phyloP scores from a whole-genome alignment of 2,113 vertebrate genomes.

The Daubentonia madagascariensis region DNA sequence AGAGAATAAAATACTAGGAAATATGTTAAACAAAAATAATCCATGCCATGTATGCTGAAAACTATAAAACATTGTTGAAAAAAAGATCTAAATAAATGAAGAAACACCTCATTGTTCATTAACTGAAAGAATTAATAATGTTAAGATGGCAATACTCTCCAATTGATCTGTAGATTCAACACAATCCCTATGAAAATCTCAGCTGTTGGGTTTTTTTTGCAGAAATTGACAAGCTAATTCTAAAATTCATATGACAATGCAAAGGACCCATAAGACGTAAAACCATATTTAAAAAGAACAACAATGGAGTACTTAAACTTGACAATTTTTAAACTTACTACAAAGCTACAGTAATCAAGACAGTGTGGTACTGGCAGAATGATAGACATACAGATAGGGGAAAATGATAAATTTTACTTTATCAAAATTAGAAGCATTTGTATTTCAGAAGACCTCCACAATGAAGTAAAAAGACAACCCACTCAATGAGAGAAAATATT shows the following conservation, averaged over 20 bases:
- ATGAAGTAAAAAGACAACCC: too few species aligned
- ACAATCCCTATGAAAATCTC: neutral
- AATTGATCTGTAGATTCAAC: neutral
- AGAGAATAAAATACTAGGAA: neutral
- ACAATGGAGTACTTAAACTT: neutral
- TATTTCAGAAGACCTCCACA: too few species aligned
- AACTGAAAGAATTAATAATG: neutral
- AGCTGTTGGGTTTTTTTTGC: neutral
- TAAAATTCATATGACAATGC: neutral
- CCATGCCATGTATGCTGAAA: neutral
- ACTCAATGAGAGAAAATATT: too few species aligned
- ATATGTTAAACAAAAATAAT: neutral
- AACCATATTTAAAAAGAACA: neutral
- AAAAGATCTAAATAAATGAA: too few species aligned
- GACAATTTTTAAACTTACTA: too few species aligned
- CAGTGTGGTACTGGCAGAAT: too few species aligned
- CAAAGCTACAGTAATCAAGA: too few species aligned
- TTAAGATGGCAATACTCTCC: neutral
- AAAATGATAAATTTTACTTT: too few species aligned
- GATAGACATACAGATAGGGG: too few species aligned
- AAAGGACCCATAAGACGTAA: neutral
- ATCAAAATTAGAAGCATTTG: too few species aligned
- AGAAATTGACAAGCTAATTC: neutral
- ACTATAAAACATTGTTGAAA: neutral
- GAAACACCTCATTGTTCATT: too few species aligned